These are phyloP conservation scores for Chanos chanos DNA, from an alignment of 2,797 vertebrate species.

Conservation along the genomic window DNA sequence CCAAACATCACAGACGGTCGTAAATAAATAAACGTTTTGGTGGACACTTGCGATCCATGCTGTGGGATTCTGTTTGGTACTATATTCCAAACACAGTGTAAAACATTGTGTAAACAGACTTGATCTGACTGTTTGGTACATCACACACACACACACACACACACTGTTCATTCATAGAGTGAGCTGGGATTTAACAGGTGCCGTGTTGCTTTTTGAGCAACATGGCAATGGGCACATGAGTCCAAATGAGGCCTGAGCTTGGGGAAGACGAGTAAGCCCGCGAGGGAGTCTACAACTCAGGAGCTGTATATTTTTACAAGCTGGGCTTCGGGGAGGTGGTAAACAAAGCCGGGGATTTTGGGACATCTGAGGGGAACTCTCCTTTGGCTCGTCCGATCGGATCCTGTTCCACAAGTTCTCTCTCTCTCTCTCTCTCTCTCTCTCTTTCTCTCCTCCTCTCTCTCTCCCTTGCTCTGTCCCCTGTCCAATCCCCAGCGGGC, in stretches of 20 bases:
- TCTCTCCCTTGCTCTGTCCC: not conserved
- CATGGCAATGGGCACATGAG: constrained; percentile 6
- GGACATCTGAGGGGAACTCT: constrained; percentile 17
- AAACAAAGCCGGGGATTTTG: constrained; percentile 35
- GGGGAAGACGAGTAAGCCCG: constrained; percentile 13
- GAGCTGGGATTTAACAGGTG: constrained; percentile 23
- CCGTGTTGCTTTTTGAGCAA: constrained; percentile 27
- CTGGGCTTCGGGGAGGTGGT: constrained; percentile 14
- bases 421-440: constrained; percentile 14
- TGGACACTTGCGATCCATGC: no score
- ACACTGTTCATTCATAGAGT: no score
- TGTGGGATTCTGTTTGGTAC: no score
- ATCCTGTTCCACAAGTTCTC: constrained; percentile 26
- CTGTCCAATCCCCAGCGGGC: constrained; percentile 25
- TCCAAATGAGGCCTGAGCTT: constrained; percentile 25
- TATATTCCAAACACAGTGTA: no score
- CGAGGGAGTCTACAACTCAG: constrained; percentile 23
- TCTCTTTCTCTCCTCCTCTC: constrained; percentile 8
- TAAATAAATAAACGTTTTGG: no score
- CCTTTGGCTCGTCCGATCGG: not conserved
- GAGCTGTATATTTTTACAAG: constrained; percentile 33
- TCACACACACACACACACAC: no score
- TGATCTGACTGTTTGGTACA: no score
- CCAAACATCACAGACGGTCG: no score
- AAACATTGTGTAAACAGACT: no score